Percentiles rank a stretch among this genome's conserved stretches.
Conservation (phyloP, 2,113 vertebrate genomes). For the Chitala chitala region DNA sequence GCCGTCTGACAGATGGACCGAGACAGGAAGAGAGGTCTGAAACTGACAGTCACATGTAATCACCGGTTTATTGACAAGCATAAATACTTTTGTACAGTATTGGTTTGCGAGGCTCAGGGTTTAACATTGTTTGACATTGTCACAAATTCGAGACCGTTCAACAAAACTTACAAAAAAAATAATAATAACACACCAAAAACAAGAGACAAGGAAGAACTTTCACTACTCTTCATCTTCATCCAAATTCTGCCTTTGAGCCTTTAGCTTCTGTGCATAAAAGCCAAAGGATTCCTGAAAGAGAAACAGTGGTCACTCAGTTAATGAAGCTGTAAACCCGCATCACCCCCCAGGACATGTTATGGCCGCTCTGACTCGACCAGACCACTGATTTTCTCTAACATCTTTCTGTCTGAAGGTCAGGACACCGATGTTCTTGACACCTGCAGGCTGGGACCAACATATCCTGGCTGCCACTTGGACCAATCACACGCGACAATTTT, state of each 20-base stretch:
- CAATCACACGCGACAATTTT: constrained; percentile 50
- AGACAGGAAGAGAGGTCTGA: background rate
- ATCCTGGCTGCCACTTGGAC: constrained; percentile 29
- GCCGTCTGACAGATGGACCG: background rate
- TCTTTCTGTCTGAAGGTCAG: background rate
- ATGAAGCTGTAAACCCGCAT: too few relatives aligned
- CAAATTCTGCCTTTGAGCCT: constrained; percentile 29
- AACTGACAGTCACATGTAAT: constrained; percentile 7
- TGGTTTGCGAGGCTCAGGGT: constrained; percentile 34
- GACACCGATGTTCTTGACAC: background rate
- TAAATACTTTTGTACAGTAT: constrained; percentile 66
- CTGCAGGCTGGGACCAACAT: background rate
- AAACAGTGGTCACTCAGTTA: background rate
- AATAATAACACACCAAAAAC: constrained; percentile 17
- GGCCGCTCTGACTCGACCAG: too few relatives aligned
- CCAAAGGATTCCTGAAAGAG: constrained; percentile 69
- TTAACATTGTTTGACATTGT: constrained; percentile 34
- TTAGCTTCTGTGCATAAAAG: constrained; percentile 72
- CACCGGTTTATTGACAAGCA: constrained; percentile 57
- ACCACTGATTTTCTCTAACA: too few relatives aligned
- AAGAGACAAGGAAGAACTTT: constrained; percentile 2
- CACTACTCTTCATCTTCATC: constrained; percentile 33
- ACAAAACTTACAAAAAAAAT: constrained; percentile 42
- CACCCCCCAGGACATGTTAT: background rate
- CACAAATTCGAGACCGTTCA: constrained; percentile 35